Base-by-base conservation (phyloP, 2,888 invertebrate species). In the Scaeva pyrastri region DNA sequence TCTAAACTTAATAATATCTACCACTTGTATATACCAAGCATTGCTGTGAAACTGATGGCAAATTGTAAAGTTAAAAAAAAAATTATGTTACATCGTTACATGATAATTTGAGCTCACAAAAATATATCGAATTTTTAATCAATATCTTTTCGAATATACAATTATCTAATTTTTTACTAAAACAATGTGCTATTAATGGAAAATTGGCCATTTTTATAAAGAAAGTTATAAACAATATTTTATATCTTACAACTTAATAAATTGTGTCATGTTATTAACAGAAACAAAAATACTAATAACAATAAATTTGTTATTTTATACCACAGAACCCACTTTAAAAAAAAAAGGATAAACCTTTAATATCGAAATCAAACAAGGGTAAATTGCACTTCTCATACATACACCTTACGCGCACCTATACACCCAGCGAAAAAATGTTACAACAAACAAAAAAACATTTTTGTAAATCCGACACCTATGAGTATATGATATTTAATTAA, bases 401-500 rank as follows among this genome's bases (percentile, higher is more conserved):
- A 8, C 31, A 7, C 8, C 8, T 5, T 7, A 26, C n/a, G 12
- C 16, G 23, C 16, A 45, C 43, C 23, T n/a, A n/a, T 5, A n/a
- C 8, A 23, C 23, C 23, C 16, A 45, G 11, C 14, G 7, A 7
- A 52, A 21, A 50, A 48, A 68, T 50, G 14, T 19, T 48, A 16
- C 8, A 52, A 52, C 36, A 50, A 21, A 66, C 14, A 31, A 16
- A 11, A 21, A 50, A 21, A 23, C n/a, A n/a, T n/a, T n/a, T 31
- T 8, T 36, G 39, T 12, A 58, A 10, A 36, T 77, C 55, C 71
- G 11, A 76, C 26, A 62, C 62, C 62, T 55, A 55, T 12, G n/a
- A n/a, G n/a, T n/a, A n/a, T n/a, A n/a, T n/a, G 21, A 14, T 31
- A 52, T 62, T 71, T 77, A 77, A 77, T 70, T 45, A 70, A 39